Evolutionary conservation across 1,140 invertebrate species (phyloP).

Genomic region (Laupala kohalensis): DNA sequence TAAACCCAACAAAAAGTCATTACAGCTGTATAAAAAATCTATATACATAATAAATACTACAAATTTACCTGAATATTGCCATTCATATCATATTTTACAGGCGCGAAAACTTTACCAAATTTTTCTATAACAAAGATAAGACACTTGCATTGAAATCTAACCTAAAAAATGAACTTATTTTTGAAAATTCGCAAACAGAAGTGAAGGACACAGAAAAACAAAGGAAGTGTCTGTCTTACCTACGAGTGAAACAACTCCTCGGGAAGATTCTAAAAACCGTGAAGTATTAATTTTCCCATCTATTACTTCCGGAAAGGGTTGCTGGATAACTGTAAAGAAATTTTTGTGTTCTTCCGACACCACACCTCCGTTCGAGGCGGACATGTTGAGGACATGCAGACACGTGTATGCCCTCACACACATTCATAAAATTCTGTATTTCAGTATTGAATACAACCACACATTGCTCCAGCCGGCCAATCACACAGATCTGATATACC

Average conservation of each 20-base stretch:
- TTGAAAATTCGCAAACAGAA: neutral
- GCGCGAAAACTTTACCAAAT: slow-evolving; percentile 55
- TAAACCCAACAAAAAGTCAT: neutral
- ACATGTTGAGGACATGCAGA: slow-evolving; percentile 9
- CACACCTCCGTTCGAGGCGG: slow-evolving; percentile 9
- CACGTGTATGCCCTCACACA: neutral
- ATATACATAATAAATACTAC: neutral
- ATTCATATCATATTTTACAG: slow-evolving; percentile 57
- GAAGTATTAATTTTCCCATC: slow-evolving; percentile 43
- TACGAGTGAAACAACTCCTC: slow-evolving; percentile 41
- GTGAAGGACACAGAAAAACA: no score
- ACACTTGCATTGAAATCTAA: neutral
- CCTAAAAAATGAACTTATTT: neutral
- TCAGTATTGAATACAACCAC: no score
- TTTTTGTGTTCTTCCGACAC: slow-evolving; percentile 10
- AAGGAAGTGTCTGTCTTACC: slow-evolving; percentile 34
- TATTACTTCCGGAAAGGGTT: slow-evolving; percentile 24
- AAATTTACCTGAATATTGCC: slow-evolving; percentile 54
- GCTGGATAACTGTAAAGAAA: slow-evolving; percentile 5
- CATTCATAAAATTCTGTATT: no score
- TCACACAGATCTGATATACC: no score
- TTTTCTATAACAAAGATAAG: slow-evolving; percentile 39
- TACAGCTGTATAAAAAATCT: no score
- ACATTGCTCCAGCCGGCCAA: no score
- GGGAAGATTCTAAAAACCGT: slow-evolving; percentile 44